Evolutionary conservation across 2,113 vertebrate genomes (phyloP).

Genomic region (Speoplatyrhinus poulsoni): DNA sequence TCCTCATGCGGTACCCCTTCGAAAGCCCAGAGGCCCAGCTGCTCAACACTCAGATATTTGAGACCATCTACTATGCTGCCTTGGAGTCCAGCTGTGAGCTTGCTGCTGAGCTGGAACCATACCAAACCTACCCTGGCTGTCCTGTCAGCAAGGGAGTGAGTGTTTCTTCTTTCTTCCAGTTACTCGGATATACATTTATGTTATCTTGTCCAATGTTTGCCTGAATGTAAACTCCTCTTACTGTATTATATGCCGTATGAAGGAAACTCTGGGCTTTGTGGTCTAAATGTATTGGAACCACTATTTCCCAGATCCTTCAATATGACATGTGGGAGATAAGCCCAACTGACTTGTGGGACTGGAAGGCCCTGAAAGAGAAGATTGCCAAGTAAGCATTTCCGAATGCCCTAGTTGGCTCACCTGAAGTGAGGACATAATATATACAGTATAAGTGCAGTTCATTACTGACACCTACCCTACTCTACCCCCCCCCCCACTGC

Average conservation of each 20-base stretch:
- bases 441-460: background rate
- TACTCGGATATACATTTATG: background rate
- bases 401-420: background rate
- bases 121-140: slow-evolving; percentile 87
- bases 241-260: too few relatives aligned
- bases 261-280: background rate
- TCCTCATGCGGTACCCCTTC: slow-evolving; percentile 92
- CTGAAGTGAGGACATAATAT: too few relatives aligned
- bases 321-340: slow-evolving; percentile 93
- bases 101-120: slow-evolving; percentile 80
- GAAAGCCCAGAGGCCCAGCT: slow-evolving; percentile 90
- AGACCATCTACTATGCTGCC: slow-evolving; percentile 93
- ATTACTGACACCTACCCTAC: background rate
- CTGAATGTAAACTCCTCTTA: background rate
- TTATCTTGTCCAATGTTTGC: background rate
- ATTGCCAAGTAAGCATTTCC: slow-evolving; percentile 86
- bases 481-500: background rate
- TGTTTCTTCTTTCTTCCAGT: slow-evolving; percentile 13
- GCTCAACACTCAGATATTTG: slow-evolving; percentile 94
- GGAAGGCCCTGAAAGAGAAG: slow-evolving; percentile 87
- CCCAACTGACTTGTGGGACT: slow-evolving; percentile 90
- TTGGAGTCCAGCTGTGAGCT: slow-evolving; percentile 94
- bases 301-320: slow-evolving; percentile 84
- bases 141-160: slow-evolving; percentile 95
- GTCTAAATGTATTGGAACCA: background rate